Base-by-base conservation (phyloP, 2,113 vertebrate species). In the Pipa parva region DNA sequence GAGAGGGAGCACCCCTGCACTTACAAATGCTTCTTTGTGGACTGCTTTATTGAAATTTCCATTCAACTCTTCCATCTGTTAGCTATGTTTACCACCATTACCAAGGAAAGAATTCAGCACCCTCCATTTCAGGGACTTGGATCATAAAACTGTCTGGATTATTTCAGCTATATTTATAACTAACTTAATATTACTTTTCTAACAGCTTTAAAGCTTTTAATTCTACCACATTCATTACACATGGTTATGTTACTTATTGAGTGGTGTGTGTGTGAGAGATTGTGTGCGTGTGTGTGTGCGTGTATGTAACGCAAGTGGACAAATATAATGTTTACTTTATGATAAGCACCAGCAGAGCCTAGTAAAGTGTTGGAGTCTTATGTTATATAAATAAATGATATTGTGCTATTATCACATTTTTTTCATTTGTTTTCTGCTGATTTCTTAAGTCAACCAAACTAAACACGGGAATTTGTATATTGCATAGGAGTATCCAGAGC, bases 71-170 rank as follows among this genome's bases (percentile, higher is more conserved):
- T 89, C 87, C 87, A 89, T 89, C 84, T 89, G 87, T 86, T 88
- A 82, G 79, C 83, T 77, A 72, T 88, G 86, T 86, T 89, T 87
- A 87, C 87, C 83, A 75, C 85, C 77, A 73, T 84, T 88, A 78
- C 81, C 77, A 79, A 76, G 80, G 85, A 88, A 89, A 86, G 83
- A 90, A 89, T 88, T 85, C 81, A 81, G 75, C 63, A 27, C 88
- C 87, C 85, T 87, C 83, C 74, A 87, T 89, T 86, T 74, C 77
- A 83, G 85, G 79, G 81, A 80, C 80, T 84, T 85, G 87, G 85
- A 81, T 88, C 85, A 90, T 90, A 90, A 90, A 90, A 89, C 85
- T 86, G 88, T 89, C 89, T 89, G 85, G 79, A 87, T 88, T 90
- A 87, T 88, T 90, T 90, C 83, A 84, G 79, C 76, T 82, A 86